Evolutionary conservation across 2,888 invertebrate genomes (phyloP).

Genomic region (Argyra leucocephala): DNA sequence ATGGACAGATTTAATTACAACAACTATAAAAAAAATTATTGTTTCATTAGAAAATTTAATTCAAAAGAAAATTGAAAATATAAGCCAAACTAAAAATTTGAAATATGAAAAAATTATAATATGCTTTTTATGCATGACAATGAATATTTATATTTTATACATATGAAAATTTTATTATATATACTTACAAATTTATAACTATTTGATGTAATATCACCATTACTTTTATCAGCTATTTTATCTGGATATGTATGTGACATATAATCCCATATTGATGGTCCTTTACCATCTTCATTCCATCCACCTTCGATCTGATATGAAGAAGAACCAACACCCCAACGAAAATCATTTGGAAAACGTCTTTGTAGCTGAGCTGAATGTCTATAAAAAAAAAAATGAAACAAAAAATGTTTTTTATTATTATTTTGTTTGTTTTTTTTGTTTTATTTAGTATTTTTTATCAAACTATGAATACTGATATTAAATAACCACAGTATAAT

Average conservation of each 20-base stretch:
- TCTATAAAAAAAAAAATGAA: constrained; percentile 9
- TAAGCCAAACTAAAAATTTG: no score
- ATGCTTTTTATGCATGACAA: no score
- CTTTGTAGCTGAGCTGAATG: constrained; percentile 21
- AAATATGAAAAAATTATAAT: no score
- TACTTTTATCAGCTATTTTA: constrained; percentile 50
- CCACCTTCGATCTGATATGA: constrained; percentile 42
- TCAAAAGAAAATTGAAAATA: no score
- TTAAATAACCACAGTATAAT: no score
- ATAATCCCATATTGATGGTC: constrained; percentile 55
- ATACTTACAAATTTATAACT: constrained; percentile 45
- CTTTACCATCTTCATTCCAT: constrained; percentile 45
- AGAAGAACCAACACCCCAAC: constrained; percentile 42
- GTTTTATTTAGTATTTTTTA: no score
- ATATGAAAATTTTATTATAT: neutral
- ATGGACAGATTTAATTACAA: no score
- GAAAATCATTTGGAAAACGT: constrained; percentile 39
- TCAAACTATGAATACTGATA: no score
- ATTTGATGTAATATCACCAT: constrained; percentile 52
- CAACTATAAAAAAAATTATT: no score
- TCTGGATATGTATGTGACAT: constrained; percentile 50
- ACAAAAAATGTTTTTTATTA: constrained; percentile 12
- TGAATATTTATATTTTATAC: no score
- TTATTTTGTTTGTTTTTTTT: no score
- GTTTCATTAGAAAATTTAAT: no score